Evolutionary conservation across 2,113 vertebrate species (phyloP), one percentile per base, ranked within the genome.

Genomic region (Seriola rivoliana): DNA sequence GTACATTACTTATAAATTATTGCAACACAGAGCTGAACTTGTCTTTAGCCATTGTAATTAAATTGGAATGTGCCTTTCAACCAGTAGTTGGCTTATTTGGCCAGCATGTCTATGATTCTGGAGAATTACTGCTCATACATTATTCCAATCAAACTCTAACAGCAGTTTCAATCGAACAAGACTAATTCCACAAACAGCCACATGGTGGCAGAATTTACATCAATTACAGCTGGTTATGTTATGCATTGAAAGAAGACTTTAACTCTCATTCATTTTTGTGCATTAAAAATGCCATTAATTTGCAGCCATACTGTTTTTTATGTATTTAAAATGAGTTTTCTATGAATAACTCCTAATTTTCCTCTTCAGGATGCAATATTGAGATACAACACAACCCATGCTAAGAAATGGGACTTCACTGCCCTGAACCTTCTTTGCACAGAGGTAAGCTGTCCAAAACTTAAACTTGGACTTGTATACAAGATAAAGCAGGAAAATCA

Each of bases 381-480:
- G 92, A 96, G 96, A 78, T 99, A 99, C 89, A 99, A 98, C 23
- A 84, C 92, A 68, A 93, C 95, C 36, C 97, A 98, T 93, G 94
- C 97, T 78, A 99, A 97, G 94, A 98, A 96, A 92, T 99, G 98
- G 98, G 98, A 99, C 92, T 99, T 99, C 91, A 97, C 97, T 50
- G 97, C 97, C 80, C 94, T 99, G 54, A 94, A 95, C 91, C 55
- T 96, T 93, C 94, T 99, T 95, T 99, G 97, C 91, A 95, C 94
- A 62, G 94, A 96, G 95, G 97, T 95, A 97, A 97, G 98, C 91
- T 72, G 8, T 59, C 34, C 8, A 57, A 25, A 65, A 57, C 21
- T 4, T 44, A 5, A 17, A 17, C 21, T 32, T 8, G 4, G 44
- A 16, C 3, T 59, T 72, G 11, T 32, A 34, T 11, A 10, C 66